A percentile compares a stretch with the other conserved stretches of the same genome.
Evolutionary conservation across 1,140 invertebrate genomes (phyloP).

Genomic region (Formica selysi): DNA sequence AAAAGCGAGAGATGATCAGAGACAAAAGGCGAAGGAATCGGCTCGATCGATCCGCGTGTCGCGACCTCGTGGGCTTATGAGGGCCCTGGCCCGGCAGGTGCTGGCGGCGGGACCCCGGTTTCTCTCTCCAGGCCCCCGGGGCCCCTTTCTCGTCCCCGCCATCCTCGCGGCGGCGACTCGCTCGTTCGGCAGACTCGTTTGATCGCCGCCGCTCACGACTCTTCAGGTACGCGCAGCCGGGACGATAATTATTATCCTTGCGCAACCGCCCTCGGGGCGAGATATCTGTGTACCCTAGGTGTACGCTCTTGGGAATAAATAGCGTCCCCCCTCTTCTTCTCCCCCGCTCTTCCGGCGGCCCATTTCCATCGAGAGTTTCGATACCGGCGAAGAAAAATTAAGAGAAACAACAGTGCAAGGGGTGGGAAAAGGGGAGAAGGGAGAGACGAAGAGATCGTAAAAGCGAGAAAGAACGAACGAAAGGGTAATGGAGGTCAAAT

Average conservation of each 20-base stretch:
- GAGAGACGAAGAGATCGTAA: slow-evolving; percentile 19
- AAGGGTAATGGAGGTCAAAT: slow-evolving; percentile 56
- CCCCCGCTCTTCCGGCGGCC: slow-evolving; percentile 25
- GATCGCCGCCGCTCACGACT: slow-evolving; percentile 76
- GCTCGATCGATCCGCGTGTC: slow-evolving; percentile 63
- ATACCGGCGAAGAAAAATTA: slow-evolving; percentile 54
- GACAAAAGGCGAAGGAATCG: slow-evolving; percentile 48
- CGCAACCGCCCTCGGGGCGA: slow-evolving; percentile 73
- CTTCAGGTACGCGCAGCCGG: slow-evolving; percentile 60
- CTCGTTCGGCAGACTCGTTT: slow-evolving; percentile 75
- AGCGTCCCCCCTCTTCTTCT: slow-evolving; percentile 46
- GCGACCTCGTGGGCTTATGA: slow-evolving; percentile 62
- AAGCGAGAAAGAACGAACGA: slow-evolving; percentile 44
- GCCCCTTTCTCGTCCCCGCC: slow-evolving; percentile 56
- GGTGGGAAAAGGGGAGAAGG: not conserved
- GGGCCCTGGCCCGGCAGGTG: slow-evolving; percentile 64
- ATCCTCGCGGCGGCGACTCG: slow-evolving; percentile 61
- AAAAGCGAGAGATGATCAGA: slow-evolving; percentile 33
- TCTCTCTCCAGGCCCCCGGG: slow-evolving; percentile 24
- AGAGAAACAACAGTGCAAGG: slow-evolving; percentile 13
- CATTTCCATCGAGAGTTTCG: slow-evolving; percentile 32
- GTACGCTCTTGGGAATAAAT: slow-evolving; percentile 68
- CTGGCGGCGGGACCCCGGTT: slow-evolving; percentile 55
- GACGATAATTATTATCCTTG: slow-evolving; percentile 79
- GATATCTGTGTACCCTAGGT: slow-evolving; percentile 68